Evolutionary conservation across 2,797 vertebrate species (phyloP), one percentile per base, ranked within the genome.

Genomic region (Lates japonicus): DNA sequence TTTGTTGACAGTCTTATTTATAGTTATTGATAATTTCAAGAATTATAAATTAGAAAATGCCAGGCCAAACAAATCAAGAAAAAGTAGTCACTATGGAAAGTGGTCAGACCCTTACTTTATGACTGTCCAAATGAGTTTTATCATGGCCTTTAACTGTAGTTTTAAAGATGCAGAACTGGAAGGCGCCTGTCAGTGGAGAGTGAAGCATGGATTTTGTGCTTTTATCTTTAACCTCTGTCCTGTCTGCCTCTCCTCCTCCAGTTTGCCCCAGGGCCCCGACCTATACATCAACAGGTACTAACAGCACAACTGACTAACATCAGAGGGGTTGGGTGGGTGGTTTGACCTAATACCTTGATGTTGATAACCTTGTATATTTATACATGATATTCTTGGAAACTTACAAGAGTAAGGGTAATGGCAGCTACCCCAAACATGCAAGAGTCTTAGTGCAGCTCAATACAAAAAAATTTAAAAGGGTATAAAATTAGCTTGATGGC

Each of bases 231-330:
- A 92, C 77, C 74, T 83, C 83, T 93, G 82, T 83, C 84, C 75
- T 92, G 85, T 96, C 83, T 95, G 93, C 94, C 89, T 93, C 90
- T 94, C 83, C 86, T 87, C 81, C 89, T 96, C 91, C 94, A 97
- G 96, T 97, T 97, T 96, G 95, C 95, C 94, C 92, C 96, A 80
- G 96, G 95, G 95, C 95, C 96, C 94, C 95, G 96, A 84, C 93
- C 96, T 95, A 94, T 97, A 94, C 96, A 96, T 93, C 96, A 96
- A 95, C 96, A 97, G 96, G 96, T 97, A 97, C 96, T 95, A 95
- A 95, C 93, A 87, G 70, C 83, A 77, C 83, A 80, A 72, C 60
- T 51, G 42, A 88, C 81, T 85, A 86, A 90, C 65, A 63, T 52
- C 14, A 51, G 39, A 31, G 33, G 39, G 55, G 48, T 16, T 31